These are phyloP conservation scores for Lepus americanus DNA, from an alignment of 2,113 vertebrate genomes.

Conservation along the genomic window DNA sequence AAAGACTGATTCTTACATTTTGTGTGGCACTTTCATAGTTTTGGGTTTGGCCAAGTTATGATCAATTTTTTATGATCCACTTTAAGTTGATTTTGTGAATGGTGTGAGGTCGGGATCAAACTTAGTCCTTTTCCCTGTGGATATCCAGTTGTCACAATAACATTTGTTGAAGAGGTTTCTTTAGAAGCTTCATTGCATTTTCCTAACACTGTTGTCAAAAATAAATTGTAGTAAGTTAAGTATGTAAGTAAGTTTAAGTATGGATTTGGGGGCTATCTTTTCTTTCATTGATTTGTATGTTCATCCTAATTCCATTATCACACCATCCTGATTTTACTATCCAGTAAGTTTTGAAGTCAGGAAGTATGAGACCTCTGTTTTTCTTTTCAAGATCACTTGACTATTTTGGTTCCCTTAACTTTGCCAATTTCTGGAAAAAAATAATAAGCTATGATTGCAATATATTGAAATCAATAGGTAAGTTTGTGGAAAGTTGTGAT, in stretches of 20 bases:
- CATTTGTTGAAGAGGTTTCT: background rate
- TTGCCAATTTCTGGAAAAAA: background rate
- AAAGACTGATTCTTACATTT: background rate
- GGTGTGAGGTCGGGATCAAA: too few species aligned
- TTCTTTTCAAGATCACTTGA: background rate
- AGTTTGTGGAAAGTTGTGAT: background rate
- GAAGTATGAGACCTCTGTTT: background rate
- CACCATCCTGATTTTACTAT: background rate
- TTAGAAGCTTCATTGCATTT: background rate
- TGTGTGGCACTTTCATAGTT: background rate
- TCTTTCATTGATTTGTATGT: background rate
- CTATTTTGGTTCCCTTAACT: background rate
- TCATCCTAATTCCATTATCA: background rate
- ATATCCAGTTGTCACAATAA: too few species aligned
- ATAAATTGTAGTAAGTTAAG: too few species aligned
- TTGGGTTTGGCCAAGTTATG: too few species aligned
- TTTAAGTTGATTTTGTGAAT: too few species aligned
- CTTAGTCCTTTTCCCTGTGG: too few species aligned
- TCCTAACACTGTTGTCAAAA: background rate
- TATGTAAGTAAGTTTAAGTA: too few species aligned
- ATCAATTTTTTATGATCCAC: too few species aligned
- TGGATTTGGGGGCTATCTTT: background rate
- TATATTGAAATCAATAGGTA: background rate
- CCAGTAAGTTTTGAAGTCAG: background rate
- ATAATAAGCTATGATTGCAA: background rate